Base-by-base conservation (phyloP, 1,140 invertebrate species). In the Geopemphigus sp. region DNA sequence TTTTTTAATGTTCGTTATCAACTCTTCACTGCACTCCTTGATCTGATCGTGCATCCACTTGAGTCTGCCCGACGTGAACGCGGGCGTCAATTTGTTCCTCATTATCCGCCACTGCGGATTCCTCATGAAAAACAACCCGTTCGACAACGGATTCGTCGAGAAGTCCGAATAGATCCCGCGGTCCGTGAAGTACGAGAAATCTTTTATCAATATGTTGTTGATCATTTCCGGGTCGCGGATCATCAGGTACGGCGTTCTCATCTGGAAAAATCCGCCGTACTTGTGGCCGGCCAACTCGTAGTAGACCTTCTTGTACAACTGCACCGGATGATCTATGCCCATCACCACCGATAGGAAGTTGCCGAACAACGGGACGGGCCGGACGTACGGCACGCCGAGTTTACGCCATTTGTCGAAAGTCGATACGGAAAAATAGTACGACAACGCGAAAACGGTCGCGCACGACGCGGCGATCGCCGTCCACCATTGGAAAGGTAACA, bases 41-140 rank as follows among this genome's bases (percentile, higher is more conserved):
- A 89, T 83, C 0, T 87, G 84, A 1, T 82, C 81, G n/a, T 89
- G 88, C 87, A 90, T 89, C 0, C 82, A 83, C 82, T 88, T 90
- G 14, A 90, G 83, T 83, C 89, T 90, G 6, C 86, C 87, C 0
- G 88, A 86, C 1, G 88, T 88, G 81, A 90, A 90, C 6, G 87
- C 86, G 0, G 89, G 89, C 0, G 86, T 86, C 5, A 90, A 78
- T 78, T 88, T 88, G 0, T 84, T 82, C 45, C 89, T 84, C 0
- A 90, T 74, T 54, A 83, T 84, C 54, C 85, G 86, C 90, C 89
- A 90, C 81, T 86, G 82, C 22, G 87, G 84, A 0, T 85, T 85
- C 19, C 82, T 82, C n/a, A 88, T 81, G 1, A 84, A 85, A 81
- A 90, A 87, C 47, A 91, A 82, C 81, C 89, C 87, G 8, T 86